These are phyloP conservation scores for Pseudomyrmex dendroicus DNA, from an alignment of 1,140 invertebrate species.

Conservation along the genomic window DNA sequence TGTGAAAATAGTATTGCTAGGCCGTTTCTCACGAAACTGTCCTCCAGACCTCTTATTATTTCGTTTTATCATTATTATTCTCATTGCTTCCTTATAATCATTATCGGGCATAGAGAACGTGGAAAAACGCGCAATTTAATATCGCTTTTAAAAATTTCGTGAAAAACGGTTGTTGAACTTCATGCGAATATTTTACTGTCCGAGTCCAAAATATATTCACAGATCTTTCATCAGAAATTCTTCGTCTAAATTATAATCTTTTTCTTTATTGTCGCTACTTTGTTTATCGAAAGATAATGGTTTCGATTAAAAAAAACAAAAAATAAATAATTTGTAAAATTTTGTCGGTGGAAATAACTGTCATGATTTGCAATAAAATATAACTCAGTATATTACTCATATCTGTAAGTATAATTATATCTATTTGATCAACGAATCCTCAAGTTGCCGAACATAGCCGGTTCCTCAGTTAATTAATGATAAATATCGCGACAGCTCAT, in stretches of 20 bases:
- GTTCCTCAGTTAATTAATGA: conserved; percentile 16
- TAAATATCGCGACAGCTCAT: conserved; percentile 37
- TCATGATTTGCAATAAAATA: neutral
- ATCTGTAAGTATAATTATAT: conserved; percentile 3
- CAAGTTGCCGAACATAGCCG: neutral
- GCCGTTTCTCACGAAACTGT: conserved; percentile 35
- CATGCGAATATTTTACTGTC: conserved; percentile 21
- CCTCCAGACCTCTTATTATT: conserved; percentile 59
- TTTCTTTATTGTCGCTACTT: too few relatives aligned
- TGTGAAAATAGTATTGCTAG: conserved; percentile 6
- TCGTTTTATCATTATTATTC: conserved; percentile 41
- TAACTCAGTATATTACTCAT: too few relatives aligned
- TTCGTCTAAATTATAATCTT: neutral
- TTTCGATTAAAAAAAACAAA: too few relatives aligned
- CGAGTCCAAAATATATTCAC: neutral
- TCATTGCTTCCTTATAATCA: conserved; percentile 34
- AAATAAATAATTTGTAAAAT: too few relatives aligned
- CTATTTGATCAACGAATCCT: neutral
- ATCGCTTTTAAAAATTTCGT: conserved; percentile 51
- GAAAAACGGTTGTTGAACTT: conserved; percentile 11
- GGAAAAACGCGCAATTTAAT: neutral
- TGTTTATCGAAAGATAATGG: too few relatives aligned
- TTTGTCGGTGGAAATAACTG: neutral
- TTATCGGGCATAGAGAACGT: conserved; percentile 41
- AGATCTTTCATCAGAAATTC: neutral